Percentiles rank a stretch among this genome's conserved stretches.
phyloP scores from a whole-genome alignment of 2,113 vertebrate species.

The Brachionichthys hirsutus region DNA sequence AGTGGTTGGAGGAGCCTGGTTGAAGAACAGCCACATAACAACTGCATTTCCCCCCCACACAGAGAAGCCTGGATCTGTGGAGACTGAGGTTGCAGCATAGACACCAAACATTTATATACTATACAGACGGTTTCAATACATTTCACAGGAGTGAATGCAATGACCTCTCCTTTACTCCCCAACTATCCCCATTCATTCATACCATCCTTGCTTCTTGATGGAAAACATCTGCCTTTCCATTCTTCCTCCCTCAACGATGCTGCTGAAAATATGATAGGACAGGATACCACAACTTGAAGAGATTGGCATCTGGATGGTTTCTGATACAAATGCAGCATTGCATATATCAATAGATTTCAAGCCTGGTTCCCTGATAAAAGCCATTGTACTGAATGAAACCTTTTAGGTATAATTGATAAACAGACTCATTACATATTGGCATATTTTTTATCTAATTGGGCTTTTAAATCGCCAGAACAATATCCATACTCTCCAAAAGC shows the following conservation, averaged over 20 bases:
- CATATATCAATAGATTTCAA: slow-evolving; percentile 18
- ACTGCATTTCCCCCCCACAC: slow-evolving; percentile 1
- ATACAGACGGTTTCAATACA: background rate
- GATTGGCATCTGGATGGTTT: slow-evolving; percentile 7
- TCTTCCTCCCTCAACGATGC: no score
- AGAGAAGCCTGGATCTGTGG: background rate
- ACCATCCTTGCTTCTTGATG: background rate
- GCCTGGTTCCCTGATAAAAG: slow-evolving; percentile 11
- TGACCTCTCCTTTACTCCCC: background rate
- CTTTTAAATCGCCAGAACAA: slow-evolving; percentile 17
- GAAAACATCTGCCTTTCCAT: slow-evolving; percentile 15
- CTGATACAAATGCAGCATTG: background rate
- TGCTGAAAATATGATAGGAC: no score
- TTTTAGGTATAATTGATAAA: slow-evolving; percentile 6
- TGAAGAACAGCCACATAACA: background rate
- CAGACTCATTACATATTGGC: slow-evolving; percentile 8
- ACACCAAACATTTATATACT: no score
- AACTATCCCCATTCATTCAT: slow-evolving; percentile 6
- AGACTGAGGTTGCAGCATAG: no score
- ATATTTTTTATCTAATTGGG: slow-evolving; percentile 23
- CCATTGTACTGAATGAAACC: slow-evolving; percentile 16
- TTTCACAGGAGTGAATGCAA: background rate
- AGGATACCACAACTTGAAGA: background rate
- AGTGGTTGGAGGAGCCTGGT: background rate
- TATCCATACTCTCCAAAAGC: slow-evolving; percentile 18